phyloP scores from a whole-genome alignment of 2,888 invertebrate species.

The Lamellibrachia columna region DNA sequence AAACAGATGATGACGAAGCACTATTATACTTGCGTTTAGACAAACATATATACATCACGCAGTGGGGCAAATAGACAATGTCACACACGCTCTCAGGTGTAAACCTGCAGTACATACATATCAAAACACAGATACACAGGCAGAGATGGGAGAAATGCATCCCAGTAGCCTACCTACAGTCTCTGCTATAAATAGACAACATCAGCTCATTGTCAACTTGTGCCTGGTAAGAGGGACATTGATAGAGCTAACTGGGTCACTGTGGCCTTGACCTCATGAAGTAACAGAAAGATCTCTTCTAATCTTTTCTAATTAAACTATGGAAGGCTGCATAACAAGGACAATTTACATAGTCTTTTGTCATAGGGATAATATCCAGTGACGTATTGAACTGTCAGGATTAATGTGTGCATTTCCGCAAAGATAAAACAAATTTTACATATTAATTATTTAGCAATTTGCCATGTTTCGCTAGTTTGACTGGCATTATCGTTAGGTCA shows the following conservation, averaged over 20 bases:
- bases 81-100: neutral
- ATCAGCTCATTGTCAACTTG: neutral
- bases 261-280: neutral
- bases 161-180: neutral
- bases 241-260: neutral
- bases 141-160: neutral
- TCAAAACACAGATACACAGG: neutral
- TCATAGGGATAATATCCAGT: neutral
- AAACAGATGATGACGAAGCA: neutral
- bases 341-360: neutral
- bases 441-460: neutral
- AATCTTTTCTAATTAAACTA: neutral
- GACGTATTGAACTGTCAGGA: neutral
- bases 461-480: neutral
- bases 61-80: neutral
- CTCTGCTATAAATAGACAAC: neutral
- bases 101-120: neutral
- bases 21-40: neutral
- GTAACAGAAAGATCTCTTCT: neutral
- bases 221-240: neutral
- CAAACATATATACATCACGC: neutral
- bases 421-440: neutral
- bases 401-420: neutral
- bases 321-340: neutral
- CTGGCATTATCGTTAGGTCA: neutral